Evolutionary conservation across 2,888 invertebrate genomes (phyloP), one percentile per base, ranked within the genome.

Genomic region (Dynastes grantii): DNA sequence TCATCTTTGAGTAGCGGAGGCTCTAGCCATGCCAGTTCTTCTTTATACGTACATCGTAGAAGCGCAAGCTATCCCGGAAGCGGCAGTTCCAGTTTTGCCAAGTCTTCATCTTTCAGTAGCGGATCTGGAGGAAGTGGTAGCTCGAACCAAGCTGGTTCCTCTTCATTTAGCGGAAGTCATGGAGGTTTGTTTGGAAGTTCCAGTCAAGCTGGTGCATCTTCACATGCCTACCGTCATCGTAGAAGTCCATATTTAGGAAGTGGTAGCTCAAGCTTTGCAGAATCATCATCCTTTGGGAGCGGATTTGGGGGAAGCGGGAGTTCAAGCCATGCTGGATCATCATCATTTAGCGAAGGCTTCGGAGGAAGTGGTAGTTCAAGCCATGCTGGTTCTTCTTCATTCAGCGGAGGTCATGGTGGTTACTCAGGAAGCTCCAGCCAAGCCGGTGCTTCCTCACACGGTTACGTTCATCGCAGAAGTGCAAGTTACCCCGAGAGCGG

Each of bases 341-440:
- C 58, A 13, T 75, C 73, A 8, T 76, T 27, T n/a, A 63, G 63
- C 29, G 51, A 11, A 13, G 64, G 45, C 9, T 6, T 5, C 6
- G 9, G n/a, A n/a, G 64, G 64, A 64, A 63, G 65, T 51, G 75
- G 61, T 22, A 63, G 45, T 9, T 45, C 64, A n/a, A 76, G 76
- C 40, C 76, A 76, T 27, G 45, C 76, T 8, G 64, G 45, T 27
- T 49, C 76, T 5, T 64, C 76, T 8, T 64, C 76, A 29, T 45
- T n/a, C 8, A 22, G 65, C 5, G 65, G 13, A 40, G n/a, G 65
- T 65, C 37, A 11, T 8, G 16, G 55, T 1, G 40, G 58, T 4
- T 9, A 8, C 13, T 29, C 16, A 1, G 55, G 55, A 29, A 71
- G 55, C 9, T 53, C 32, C 53, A 55, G 71, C 32, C 29, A 37